phyloP scores from a whole-genome alignment of 2,113 vertebrate genomes.

The Hippolais icterina region DNA sequence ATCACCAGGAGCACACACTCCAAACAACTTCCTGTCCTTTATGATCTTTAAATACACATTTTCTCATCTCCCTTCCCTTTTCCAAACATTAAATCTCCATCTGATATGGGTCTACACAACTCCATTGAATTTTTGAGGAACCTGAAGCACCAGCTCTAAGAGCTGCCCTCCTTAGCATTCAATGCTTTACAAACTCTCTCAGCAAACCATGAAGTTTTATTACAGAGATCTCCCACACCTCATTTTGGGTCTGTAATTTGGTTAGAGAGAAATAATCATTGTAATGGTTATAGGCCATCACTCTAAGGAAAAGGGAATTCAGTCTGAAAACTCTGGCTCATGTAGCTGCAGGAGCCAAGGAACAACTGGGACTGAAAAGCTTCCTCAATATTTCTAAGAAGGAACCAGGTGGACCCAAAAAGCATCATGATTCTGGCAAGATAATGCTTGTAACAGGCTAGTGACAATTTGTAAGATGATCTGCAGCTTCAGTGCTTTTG shows the following conservation, averaged over 20 bases:
- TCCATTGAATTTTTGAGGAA: background rate
- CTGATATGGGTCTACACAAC: background rate
- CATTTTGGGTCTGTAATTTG: background rate
- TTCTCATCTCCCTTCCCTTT: background rate
- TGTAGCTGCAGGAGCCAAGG: background rate
- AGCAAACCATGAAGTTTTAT: background rate
- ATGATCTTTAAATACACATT: background rate
- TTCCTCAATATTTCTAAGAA: background rate
- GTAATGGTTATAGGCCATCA: background rate
- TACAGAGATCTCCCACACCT: background rate
- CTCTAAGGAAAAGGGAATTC: background rate
- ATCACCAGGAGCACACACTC: background rate
- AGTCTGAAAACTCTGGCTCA: background rate
- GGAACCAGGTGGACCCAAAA: background rate
- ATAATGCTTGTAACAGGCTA: background rate
- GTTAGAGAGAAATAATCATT: background rate
- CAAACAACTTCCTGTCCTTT: background rate
- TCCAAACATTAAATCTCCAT: background rate
- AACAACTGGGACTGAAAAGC: background rate
- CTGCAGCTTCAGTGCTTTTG: background rate
- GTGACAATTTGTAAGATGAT: background rate
- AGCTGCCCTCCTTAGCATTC: background rate
- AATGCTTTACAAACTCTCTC: background rate
- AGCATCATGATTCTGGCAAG: background rate
- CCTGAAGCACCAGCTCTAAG: background rate